Evolutionary conservation across 1,140 invertebrate genomes (phyloP).

Genomic region (Plodia interpunctella): DNA sequence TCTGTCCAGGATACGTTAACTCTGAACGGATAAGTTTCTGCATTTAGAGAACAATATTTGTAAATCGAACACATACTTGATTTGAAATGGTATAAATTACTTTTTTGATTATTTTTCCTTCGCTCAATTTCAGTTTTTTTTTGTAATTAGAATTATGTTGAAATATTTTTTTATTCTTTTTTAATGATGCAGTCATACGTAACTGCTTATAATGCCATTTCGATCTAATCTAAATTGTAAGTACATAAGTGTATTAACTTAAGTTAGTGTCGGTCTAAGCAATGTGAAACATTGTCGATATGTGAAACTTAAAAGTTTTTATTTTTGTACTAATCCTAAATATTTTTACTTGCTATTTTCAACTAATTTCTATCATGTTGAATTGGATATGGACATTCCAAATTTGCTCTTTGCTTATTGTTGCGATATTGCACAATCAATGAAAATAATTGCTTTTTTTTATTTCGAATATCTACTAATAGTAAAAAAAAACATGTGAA

Average conservation of each 20-base stretch:
- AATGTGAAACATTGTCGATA: constrained; percentile 35
- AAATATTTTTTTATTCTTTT: not conserved
- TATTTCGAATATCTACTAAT: too few relatives aligned
- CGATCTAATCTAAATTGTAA: not conserved
- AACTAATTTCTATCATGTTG: constrained; percentile 16
- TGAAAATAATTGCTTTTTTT: too few relatives aligned
- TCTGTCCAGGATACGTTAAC: too few relatives aligned
- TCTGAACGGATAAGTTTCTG: not conserved
- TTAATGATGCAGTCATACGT: not conserved
- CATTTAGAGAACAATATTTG: not conserved
- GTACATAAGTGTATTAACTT: constrained; percentile 13
- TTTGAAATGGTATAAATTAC: not conserved
- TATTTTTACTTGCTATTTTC: not conserved
- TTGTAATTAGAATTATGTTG: not conserved
- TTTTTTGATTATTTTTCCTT: not conserved
- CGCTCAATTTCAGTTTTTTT: not conserved
- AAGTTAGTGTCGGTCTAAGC: constrained; percentile 21
- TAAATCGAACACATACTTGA: not conserved
- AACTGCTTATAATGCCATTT: not conserved
- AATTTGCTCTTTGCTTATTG: not conserved
- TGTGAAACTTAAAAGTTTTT: constrained; percentile 18
- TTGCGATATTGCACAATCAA: not conserved
- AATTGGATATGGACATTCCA: constrained; percentile 8
- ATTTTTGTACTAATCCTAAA: constrained; percentile 27
- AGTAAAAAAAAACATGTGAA: too few relatives aligned